Conservation (phyloP, 1,140 invertebrate species). For the Trachymyrmex cornetzi region DNA sequence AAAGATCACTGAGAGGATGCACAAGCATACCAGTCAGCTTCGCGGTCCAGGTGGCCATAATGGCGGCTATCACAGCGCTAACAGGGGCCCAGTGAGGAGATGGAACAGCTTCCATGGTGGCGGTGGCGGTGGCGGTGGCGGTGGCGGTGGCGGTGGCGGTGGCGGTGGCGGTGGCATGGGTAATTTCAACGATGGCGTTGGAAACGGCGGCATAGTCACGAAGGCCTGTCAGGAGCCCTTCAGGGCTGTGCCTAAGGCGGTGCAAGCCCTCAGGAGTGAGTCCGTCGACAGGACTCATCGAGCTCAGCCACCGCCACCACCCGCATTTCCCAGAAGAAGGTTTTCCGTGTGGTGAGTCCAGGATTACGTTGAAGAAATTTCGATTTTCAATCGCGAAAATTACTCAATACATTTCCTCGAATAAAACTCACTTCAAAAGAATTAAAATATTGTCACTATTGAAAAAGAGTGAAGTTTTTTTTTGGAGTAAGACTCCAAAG, state of each 20-base stretch:
- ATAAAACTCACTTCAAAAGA: too few species aligned
- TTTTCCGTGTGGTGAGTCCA: conserved; percentile 87
- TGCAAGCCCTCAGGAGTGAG: conserved; percentile 84
- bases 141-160: conserved; percentile 50
- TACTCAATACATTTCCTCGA: not conserved
- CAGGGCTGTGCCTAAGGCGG: conserved; percentile 83
- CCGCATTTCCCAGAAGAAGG: conserved; percentile 85
- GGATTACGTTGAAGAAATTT: conserved; percentile 15
- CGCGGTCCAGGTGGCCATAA: conserved; percentile 74
- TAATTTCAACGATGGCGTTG: conserved; percentile 76
- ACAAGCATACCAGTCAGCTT: conserved; percentile 84
- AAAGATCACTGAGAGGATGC: conserved; percentile 78
- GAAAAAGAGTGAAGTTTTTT: too few species aligned
- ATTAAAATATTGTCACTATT: too few species aligned
- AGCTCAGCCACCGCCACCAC: conserved; percentile 82
- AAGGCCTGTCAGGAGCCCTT: conserved; percentile 79
- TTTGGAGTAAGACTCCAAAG: too few species aligned
- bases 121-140: conserved; percentile 54
- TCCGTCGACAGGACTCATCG: conserved; percentile 84
- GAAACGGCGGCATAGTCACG: conserved; percentile 72
- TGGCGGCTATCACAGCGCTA: conserved; percentile 64
- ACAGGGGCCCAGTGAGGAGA: conserved; percentile 85
- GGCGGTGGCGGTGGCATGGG: conserved; percentile 55
- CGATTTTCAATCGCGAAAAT: not conserved
- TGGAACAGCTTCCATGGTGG: conserved; percentile 88